These are phyloP conservation scores for Trematomus bernacchii DNA, from an alignment of 2,797 vertebrate species.

Conservation along the genomic window DNA sequence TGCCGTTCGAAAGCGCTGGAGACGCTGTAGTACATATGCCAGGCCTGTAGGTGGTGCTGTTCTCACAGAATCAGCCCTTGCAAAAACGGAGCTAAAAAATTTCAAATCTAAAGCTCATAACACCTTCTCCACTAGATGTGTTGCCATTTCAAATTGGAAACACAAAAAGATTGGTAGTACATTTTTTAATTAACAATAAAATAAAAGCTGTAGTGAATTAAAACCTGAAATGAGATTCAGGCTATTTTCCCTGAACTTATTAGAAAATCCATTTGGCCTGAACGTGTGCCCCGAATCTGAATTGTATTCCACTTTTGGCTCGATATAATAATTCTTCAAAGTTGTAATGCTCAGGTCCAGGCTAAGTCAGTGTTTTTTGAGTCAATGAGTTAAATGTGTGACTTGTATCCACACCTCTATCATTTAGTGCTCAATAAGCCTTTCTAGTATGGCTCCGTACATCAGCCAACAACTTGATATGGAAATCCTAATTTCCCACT, in stretches of 20 bases:
- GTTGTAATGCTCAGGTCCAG: neutral
- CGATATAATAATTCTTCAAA: constrained; percentile 6
- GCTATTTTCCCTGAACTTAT: constrained; percentile 32
- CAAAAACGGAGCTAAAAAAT: too few relatives aligned
- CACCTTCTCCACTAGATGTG: neutral
- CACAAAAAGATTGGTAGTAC: neutral
- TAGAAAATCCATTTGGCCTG: constrained; percentile 14
- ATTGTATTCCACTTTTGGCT: constrained; percentile 22
- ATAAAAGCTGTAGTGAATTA: constrained; percentile 16
- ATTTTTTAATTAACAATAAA: neutral
- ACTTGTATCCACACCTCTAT: neutral
- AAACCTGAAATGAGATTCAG: constrained; percentile 27
- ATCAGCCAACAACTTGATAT: constrained; percentile 30
- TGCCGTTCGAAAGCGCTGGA: too few relatives aligned
- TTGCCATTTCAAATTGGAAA: neutral
- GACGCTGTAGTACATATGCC: too few relatives aligned
- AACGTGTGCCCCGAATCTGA: neutral
- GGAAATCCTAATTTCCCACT: constrained; percentile 37
- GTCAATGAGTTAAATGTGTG: neutral
- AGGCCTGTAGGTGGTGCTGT: too few relatives aligned
- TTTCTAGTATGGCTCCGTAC: constrained; percentile 16
- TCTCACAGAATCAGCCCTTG: too few relatives aligned
- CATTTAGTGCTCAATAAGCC: constrained; percentile 1
- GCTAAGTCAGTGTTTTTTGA: constrained; percentile 5
- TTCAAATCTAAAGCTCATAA: neutral